These are phyloP conservation scores for Periophthalmodon schlosseri DNA, from an alignment of 2,113 vertebrate species.

Conservation along the genomic window DNA sequence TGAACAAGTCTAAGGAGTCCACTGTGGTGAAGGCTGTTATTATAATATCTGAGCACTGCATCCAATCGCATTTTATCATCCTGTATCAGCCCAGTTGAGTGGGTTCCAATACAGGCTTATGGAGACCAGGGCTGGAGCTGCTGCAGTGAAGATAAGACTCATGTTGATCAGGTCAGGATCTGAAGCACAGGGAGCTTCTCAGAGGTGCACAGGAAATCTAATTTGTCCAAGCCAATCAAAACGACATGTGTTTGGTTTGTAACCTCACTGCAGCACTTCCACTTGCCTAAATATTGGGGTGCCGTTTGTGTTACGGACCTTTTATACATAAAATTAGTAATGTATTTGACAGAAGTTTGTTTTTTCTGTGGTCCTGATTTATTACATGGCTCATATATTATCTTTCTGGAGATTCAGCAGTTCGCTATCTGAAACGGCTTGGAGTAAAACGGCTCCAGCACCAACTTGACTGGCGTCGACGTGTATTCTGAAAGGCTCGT, in stretches of 20 bases:
- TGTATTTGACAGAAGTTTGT: too few relatives aligned
- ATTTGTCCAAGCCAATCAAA: neutral
- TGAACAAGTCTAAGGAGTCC: neutral
- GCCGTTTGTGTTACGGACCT: too few relatives aligned
- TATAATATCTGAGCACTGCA: neutral
- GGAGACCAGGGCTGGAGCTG: neutral
- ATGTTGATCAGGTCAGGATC: constrained; percentile 18
- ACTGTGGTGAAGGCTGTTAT: neutral
- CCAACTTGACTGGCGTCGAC: too few relatives aligned
- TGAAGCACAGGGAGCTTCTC: constrained; percentile 15
- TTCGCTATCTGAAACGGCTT: too few relatives aligned
- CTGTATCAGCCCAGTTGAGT: neutral
- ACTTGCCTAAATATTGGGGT: too few relatives aligned
- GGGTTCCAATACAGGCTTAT: neutral
- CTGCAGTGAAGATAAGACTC: constrained; percentile 23
- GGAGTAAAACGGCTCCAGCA: too few relatives aligned
- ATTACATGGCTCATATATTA: too few relatives aligned
- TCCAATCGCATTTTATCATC: neutral
- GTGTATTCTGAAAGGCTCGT: too few relatives aligned
- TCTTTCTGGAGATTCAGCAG: too few relatives aligned
- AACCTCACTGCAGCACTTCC: neutral
- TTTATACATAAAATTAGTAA: too few relatives aligned
- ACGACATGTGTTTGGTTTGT: too few relatives aligned
- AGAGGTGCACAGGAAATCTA: neutral
- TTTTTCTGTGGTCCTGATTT: too few relatives aligned